Base-by-base conservation (phyloP, 2,888 invertebrate genomes). In the Augochlorella aurata region DNA sequence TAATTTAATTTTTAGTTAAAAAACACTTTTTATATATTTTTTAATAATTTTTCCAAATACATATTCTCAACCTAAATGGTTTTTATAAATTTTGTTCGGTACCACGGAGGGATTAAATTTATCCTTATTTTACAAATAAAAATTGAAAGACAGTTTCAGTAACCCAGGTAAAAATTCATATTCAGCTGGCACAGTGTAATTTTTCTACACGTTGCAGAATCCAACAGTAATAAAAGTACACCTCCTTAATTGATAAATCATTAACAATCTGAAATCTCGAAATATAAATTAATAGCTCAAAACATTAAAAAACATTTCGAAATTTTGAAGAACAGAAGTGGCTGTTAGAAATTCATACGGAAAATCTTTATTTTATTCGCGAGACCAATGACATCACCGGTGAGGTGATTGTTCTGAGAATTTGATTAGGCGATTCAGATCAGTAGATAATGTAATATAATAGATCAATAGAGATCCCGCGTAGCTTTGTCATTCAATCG, bases 401-500 rank as follows among this genome's bases (percentile, higher is more conserved):
- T 8, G 2, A 8, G 58, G 0, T 16, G 14, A 24, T 16, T 24
- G 16, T 58, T 58, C 24, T 24, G 24, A 8, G 16, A 58, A 16
- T 58, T 24, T 58, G 24, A 58, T 58, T 58, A 58, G 24, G 24
- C 58, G 58, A 16, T 58, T 16, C 7, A 7, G 24, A 58, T 24
- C 21, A 58, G 5, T 24, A 24, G 24, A 58, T 67, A 49, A 67
- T 77, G 67, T 54, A 18, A 4, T 50, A 63, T 44, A 54, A 77
- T 49, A 66, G 52, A 49, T 65, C 63, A 52, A 24, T 44, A 58
- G 18, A 16, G 47, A 58, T 49, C 61, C 44, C 45, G 9, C 44
- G 44, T 44, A 52, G 38, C 72, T 77, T 80, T 72, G 67, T 77
- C 68, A 63, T 80, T 66, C 45, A 80, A 66, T 76, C 76, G 69